Evolutionary conservation across 2,113 vertebrate species (phyloP).

Genomic region (Cyprinodon brontotheroides): DNA sequence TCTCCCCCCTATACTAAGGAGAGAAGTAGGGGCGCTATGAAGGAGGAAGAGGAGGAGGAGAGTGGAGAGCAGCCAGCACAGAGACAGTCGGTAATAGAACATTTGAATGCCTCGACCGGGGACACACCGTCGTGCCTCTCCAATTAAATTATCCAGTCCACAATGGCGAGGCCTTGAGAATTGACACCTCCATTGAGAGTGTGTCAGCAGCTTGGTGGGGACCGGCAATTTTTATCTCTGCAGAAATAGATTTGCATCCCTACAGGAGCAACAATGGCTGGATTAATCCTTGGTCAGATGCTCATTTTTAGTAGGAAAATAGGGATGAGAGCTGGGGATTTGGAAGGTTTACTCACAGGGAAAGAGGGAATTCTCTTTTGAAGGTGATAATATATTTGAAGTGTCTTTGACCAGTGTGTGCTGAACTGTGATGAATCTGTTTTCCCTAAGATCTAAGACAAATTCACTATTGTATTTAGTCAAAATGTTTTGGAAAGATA

Average conservation of each 20-base stretch:
- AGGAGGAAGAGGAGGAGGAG: slow-evolving; percentile 21
- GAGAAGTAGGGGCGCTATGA: slow-evolving; percentile 35
- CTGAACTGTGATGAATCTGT: slow-evolving; percentile 47
- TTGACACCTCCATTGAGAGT: slow-evolving; percentile 80
- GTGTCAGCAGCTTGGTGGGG: slow-evolving; percentile 77
- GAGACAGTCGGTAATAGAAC: slow-evolving; percentile 69
- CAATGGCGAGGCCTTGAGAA: slow-evolving; percentile 77
- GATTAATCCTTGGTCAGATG: slow-evolving; percentile 73
- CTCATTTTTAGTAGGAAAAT: slow-evolving; percentile 67
- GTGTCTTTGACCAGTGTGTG: slow-evolving; percentile 45
- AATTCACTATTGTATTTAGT: slow-evolving; percentile 25
- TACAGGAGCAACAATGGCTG: slow-evolving; percentile 73
- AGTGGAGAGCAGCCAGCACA: slow-evolving; percentile 63
- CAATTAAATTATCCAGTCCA: slow-evolving; percentile 79
- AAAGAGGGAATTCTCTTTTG: slow-evolving; percentile 64
- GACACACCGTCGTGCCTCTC: slow-evolving; percentile 75
- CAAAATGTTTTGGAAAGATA: not conserved
- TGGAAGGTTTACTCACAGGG: slow-evolving; percentile 69
- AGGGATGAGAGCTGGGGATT: slow-evolving; percentile 73
- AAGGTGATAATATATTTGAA: slow-evolving; percentile 67
- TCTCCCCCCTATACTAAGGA: slow-evolving; percentile 18
- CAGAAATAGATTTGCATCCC: slow-evolving; percentile 80
- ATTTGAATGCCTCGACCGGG: slow-evolving; percentile 72
- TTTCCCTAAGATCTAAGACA: slow-evolving; percentile 39
- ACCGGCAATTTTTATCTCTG: slow-evolving; percentile 77